Conservation (phyloP, 2,113 vertebrate genomes). For the Sorex araneus region DNA sequence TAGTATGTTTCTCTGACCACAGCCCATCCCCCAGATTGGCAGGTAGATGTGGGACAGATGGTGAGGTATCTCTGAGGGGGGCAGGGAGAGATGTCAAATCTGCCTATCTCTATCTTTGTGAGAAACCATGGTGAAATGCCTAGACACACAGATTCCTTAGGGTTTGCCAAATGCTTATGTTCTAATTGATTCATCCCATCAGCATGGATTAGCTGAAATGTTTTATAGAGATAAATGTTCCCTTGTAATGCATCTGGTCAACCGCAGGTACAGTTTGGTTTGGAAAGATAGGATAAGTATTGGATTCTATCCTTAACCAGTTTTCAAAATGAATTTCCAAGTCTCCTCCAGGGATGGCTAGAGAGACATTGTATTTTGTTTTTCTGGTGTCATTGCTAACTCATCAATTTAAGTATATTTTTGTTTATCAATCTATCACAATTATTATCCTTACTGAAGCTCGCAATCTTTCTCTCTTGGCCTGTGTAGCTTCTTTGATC, state of each 20-base stretch:
- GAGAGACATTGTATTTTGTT: neutral
- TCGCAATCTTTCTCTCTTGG: constrained; percentile 2
- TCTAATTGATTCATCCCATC: constrained; percentile 13
- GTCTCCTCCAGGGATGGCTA: neutral
- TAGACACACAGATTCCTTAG: neutral
- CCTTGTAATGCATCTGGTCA: neutral
- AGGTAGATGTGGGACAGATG: neutral
- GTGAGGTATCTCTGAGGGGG: neutral
- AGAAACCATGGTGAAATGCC: neutral
- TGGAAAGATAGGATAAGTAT: constrained; percentile 16
- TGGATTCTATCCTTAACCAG: constrained; percentile 8
- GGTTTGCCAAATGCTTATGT: neutral
- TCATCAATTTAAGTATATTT: neutral
- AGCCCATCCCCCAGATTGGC: neutral
- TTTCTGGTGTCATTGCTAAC: neutral
- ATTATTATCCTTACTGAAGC: neutral
- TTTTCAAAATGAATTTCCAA: constrained; percentile 44
- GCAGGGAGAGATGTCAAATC: neutral
- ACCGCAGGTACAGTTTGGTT: constrained; percentile 17
- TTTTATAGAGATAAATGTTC: neutral
- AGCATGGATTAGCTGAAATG: constrained; percentile 2
- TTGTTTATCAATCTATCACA: neutral
- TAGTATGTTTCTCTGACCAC: neutral
- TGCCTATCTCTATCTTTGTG: neutral
- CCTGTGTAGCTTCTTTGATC: neutral